Base-by-base conservation (phyloP, 2,888 invertebrate species). In the Parnassius glacialis region DNA sequence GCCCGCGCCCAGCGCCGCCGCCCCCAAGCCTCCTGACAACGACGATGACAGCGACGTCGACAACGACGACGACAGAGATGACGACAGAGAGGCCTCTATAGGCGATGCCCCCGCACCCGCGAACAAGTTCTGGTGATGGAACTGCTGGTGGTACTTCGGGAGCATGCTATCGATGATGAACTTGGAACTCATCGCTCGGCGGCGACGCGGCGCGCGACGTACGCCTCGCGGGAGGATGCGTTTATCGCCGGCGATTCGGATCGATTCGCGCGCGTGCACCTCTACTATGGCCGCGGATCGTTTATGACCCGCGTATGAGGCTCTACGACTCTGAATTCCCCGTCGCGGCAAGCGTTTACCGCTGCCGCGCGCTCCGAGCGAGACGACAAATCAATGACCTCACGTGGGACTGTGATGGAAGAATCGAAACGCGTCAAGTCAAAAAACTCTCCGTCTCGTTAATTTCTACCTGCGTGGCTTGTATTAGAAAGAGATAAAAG, bases 81-180 rank as follows among this genome's bases (percentile, higher is more conserved):
- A 94, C 81, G 84, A 93, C 85, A 85, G 90, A 92, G 90, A 93
- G 93, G 88, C 93, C 94, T 83, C 95, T 92, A 93, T 94, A 93
- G 89, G 95, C 94, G 93, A 95, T 93, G 91, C 95, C 92, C 92
- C 94, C 92, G 92, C 94, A 78, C 92, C 88, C 85, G 92, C 89
- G 87, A 92, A 92, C 84, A 92, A 80, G 82, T 91, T 92, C 87
- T 91, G 92, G 71, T 91, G 94, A 84, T 95, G 95, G 87, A 95
- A 95, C 89, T 93, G 93, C 89, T 93, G 93, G 86, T 93, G 96
- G 93, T 97, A 97, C 94, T 97, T 97, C 82, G 97, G 97, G 93
- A 97, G 96, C 97, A 97, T 97, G 94, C 97, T 97, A 96, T 97
- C 97, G 93, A 97, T 96, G 94, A 97, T 96, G 94, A 97, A 97